phyloP scores from a whole-genome alignment of 2,888 invertebrate species.

The Cryptus viduatorius region DNA sequence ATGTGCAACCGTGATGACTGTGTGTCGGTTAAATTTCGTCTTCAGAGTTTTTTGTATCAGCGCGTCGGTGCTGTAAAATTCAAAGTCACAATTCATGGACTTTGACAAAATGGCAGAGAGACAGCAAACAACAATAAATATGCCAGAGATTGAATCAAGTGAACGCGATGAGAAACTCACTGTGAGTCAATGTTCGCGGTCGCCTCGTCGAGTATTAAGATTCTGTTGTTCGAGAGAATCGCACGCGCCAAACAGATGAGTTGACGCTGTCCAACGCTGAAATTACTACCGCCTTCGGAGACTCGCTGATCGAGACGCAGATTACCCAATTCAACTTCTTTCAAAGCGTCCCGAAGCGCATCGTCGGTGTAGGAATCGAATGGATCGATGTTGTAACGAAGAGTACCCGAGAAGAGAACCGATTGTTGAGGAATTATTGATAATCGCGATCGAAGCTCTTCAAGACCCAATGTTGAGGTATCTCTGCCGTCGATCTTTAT shows the following conservation, averaged over 20 bases:
- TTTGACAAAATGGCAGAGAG: not conserved
- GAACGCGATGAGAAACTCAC: not conserved
- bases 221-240: slow-evolving; percentile 87
- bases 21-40: slow-evolving; percentile 86
- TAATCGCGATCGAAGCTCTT: no score
- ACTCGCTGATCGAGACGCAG: slow-evolving; percentile 86
- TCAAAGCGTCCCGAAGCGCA: slow-evolving; percentile 89
- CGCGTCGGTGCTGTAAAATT: slow-evolving; percentile 85
- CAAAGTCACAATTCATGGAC: not conserved
- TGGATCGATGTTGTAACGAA: slow-evolving; percentile 90
- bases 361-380: slow-evolving; percentile 87
- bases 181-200: slow-evolving; percentile 86
- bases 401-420: slow-evolving; percentile 88
- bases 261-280: slow-evolving; percentile 90
- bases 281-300: slow-evolving; percentile 87
- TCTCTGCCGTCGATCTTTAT: no score
- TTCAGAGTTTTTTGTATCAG: slow-evolving; percentile 87
- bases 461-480: no score
- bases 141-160: not conserved
- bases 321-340: slow-evolving; percentile 86
- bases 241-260: slow-evolving; percentile 89
- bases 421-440: slow-evolving; percentile 84
- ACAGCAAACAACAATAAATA: not conserved
- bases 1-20: slow-evolving; percentile 91
- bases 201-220: slow-evolving; percentile 90